Conservation (phyloP, 2,797 vertebrate genomes). For the Argya squamiceps region DNA sequence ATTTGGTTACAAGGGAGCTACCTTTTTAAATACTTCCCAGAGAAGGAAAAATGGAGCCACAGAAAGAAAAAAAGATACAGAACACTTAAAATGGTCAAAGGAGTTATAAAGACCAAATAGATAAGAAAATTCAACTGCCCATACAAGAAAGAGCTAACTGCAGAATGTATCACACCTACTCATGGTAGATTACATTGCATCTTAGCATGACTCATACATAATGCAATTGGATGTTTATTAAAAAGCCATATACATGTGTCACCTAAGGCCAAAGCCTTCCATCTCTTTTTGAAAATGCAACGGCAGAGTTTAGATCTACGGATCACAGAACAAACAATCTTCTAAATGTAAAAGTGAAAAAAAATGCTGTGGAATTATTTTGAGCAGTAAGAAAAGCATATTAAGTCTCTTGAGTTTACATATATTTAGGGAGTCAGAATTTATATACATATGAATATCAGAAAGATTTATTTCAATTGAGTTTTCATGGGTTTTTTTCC, state of each 20-base stretch:
- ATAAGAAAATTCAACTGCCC: slow-evolving; percentile 21
- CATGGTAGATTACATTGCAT: not conserved
- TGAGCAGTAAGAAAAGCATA: not conserved
- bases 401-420: not conserved
- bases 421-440: not conserved
- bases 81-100: not conserved
- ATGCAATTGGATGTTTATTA: not conserved
- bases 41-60: not conserved
- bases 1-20: not conserved
- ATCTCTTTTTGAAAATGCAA: not conserved
- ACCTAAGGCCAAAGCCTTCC: not conserved
- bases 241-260: not conserved
- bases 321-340: not conserved
- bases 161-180: not conserved
- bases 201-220: not conserved
- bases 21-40: not conserved
- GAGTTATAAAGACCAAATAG: not conserved
- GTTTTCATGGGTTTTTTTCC: not conserved
- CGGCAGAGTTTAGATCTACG: not conserved
- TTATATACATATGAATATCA: not conserved
- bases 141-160: not conserved
- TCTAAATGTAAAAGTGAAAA: not conserved
- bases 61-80: not conserved
- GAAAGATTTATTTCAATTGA: not conserved
- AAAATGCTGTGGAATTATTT: not conserved